Evolutionary conservation across 2,113 vertebrate genomes (phyloP).

Genomic region (Lophius piscatorius): DNA sequence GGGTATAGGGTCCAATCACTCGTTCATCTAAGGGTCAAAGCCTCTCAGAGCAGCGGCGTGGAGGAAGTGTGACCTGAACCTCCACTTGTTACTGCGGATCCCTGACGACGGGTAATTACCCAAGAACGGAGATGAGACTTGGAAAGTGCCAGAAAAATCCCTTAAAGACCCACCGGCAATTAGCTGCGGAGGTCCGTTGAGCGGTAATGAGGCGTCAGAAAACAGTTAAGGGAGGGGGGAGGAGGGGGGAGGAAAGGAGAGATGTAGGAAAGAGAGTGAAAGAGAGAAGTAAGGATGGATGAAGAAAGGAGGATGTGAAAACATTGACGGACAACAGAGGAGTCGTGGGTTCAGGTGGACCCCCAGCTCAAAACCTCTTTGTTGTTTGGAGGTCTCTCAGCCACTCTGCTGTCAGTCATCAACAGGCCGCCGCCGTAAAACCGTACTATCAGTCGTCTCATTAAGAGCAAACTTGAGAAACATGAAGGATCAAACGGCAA

Average conservation of each 20-base stretch:
- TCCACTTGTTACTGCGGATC: slow-evolving; percentile 26
- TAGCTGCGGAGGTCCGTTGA: slow-evolving; percentile 55
- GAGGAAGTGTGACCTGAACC: slow-evolving; percentile 5
- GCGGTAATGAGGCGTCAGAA: slow-evolving; percentile 43
- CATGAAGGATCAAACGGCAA: slow-evolving; percentile 47
- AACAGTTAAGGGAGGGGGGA: slow-evolving; percentile 2
- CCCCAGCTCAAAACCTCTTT: slow-evolving; percentile 18
- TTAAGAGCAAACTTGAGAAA: slow-evolving; percentile 54
- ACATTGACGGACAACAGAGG: slow-evolving; percentile 4
- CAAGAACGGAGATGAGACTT: slow-evolving; percentile 39
- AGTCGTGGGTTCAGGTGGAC: slow-evolving; percentile 10
- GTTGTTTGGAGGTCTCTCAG: slow-evolving; percentile 54
- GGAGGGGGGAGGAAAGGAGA: background rate
- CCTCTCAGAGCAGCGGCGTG: background rate
- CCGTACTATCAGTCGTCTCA: slow-evolving; percentile 55
- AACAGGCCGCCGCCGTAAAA: slow-evolving; percentile 37
- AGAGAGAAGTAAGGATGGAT: background rate
- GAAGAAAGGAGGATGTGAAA: background rate
- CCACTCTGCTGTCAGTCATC: slow-evolving; percentile 45
- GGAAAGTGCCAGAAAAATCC: slow-evolving; percentile 32
- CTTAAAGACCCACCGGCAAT: slow-evolving; percentile 55
- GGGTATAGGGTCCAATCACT: too few relatives aligned
- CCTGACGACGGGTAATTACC: slow-evolving; percentile 58
- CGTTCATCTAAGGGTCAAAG: too few relatives aligned
- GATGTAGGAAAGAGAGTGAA: background rate